Base-by-base conservation (phyloP, 2,888 invertebrate species). In the Protodeltote pygarga region DNA sequence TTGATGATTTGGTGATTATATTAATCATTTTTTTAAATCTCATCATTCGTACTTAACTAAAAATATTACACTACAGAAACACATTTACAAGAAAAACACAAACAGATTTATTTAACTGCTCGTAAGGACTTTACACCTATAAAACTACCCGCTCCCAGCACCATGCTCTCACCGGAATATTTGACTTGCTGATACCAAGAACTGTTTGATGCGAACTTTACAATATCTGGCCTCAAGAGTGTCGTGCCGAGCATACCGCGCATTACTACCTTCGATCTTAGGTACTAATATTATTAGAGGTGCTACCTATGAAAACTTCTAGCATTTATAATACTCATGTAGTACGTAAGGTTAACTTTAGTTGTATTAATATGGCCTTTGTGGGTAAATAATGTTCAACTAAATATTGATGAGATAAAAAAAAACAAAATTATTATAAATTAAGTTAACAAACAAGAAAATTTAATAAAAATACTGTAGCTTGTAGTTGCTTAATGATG, bases 121-220 rank as follows among this genome's bases (percentile, higher is more conserved):
- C 27, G 2, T 14, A 14, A 27, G 31, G 40, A 50, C 25, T 49
- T 27, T 49, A 37, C 2, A 2, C 10, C 5, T 38, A 33, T 60
- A 38, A 46, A 61, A 21, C 21, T 40, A 17, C 9, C 32, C 49
- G 35, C 42, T 33, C 11, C 3, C 24, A 31, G 32, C 34, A 46
- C 24, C 23, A 34, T 23, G 42, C 6, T 23, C 53, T 25, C 15
- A 32, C 19, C 44, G 44, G 63, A 44, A 70, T 68, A 68, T 77
- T 75, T 66, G 71, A 79, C 66, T 77, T 73, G 74, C 67, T 68
- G 77, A 77, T 79, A 68, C 53, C 65, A 60, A 62, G 65, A 61
- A 59, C 67, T 73, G 68, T 77, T 77, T 69, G 66, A 73, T 65
- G 64, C 54, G 47, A 77, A 73, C 75, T 75, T 73, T 71, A 66